Evolutionary conservation across 2,113 vertebrate species (phyloP).

Genomic region (Tenebrosternarchus preto): DNA sequence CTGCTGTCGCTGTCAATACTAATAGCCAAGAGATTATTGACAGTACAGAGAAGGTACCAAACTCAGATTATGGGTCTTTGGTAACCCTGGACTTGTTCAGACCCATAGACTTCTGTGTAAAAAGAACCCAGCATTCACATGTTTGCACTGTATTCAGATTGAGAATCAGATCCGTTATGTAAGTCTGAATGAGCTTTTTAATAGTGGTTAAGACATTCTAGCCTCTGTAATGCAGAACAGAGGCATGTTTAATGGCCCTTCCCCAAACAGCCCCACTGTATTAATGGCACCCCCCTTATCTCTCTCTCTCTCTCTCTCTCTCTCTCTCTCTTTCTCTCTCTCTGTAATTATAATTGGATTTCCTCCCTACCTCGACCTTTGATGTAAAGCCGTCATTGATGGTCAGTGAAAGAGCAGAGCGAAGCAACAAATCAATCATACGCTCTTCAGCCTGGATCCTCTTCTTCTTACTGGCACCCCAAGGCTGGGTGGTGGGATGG

Average conservation of each 20-base stretch:
- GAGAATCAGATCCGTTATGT: background rate
- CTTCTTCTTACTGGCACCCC: slow-evolving; percentile 42
- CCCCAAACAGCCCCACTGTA: background rate
- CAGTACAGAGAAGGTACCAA: slow-evolving; percentile 9
- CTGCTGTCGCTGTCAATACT: slow-evolving; percentile 45
- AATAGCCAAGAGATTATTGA: slow-evolving; percentile 40
- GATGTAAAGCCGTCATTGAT: slow-evolving; percentile 34
- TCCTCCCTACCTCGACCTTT: slow-evolving; percentile 15
- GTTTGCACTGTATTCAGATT: background rate
- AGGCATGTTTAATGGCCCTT: background rate
- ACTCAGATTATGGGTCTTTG: background rate
- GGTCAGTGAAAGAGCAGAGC: slow-evolving; percentile 28
- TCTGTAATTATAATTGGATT: slow-evolving; percentile 26
- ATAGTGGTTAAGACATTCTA: no score
- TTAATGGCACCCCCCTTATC: background rate
- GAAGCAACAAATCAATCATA: slow-evolving; percentile 45
- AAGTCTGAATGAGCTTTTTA: background rate
- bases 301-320: background rate
- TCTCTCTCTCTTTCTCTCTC: slow-evolving; percentile 15
- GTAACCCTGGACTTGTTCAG: background rate
- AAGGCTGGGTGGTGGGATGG: slow-evolving; percentile 28
- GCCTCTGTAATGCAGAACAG: slow-evolving; percentile 1
- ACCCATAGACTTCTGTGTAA: slow-evolving; percentile 11
- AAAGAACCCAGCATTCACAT: slow-evolving; percentile 12
- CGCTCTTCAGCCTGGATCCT: slow-evolving; percentile 28